Evolutionary conservation across 2,797 vertebrate species (phyloP).

Genomic region (Oreochromis grahami): DNA sequence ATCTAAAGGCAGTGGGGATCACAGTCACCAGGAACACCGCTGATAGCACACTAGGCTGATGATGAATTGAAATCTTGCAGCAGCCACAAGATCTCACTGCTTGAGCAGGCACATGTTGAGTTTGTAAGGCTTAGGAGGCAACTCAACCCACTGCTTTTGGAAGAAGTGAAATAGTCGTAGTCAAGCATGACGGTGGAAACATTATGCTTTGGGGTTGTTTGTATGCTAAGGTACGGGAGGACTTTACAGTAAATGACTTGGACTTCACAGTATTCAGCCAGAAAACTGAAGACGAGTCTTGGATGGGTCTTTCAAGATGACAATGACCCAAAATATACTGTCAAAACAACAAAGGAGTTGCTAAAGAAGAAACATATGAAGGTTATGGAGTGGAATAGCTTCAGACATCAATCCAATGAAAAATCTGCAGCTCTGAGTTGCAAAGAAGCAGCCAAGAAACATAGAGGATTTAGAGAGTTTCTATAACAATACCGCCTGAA

Average conservation of each 20-base stretch:
- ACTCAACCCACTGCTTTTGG: rapidly evolving
- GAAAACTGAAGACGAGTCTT: not conserved
- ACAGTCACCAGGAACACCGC: rapidly evolving
- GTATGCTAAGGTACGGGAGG: not conserved
- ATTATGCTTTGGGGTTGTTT: not conserved
- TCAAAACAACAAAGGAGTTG: rapidly evolving
- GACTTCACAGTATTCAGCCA: not conserved
- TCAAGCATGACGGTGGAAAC: not conserved
- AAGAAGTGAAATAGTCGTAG: not conserved
- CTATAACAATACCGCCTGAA: not conserved
- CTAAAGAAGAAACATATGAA: not conserved
- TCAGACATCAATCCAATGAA: not conserved
- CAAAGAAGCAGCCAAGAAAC: not conserved
- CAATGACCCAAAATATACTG: not conserved
- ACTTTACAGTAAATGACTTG: not conserved
- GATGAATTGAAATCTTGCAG: not conserved
- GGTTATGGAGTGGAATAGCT: not conserved
- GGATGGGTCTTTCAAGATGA: not conserved
- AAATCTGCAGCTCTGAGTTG: not conserved
- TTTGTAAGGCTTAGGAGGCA: not conserved
- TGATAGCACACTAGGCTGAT: rapidly evolving
- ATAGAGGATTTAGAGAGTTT: not conserved
- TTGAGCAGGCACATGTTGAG: not conserved
- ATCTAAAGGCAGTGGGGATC: not conserved
- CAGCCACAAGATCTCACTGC: not conserved